Percentiles rank a stretch among this genome's conserved stretches.
These are phyloP conservation scores for Atta colombica DNA, from an alignment of 1,140 invertebrate genomes.

Conservation along the genomic window DNA sequence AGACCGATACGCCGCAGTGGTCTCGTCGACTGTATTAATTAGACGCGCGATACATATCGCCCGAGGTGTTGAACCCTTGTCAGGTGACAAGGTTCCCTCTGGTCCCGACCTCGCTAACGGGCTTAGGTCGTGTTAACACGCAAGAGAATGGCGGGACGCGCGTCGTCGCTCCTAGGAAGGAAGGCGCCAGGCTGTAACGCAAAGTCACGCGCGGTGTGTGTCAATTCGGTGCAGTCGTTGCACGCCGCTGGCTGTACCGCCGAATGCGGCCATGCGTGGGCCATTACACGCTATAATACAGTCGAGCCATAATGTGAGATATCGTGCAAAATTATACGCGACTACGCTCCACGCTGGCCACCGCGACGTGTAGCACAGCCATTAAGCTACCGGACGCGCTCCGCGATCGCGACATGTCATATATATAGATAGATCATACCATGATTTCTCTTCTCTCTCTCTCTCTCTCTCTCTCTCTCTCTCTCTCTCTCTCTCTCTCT, in stretches of 20 bases:
- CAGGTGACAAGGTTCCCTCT: constrained; percentile 1
- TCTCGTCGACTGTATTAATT: constrained; percentile 50
- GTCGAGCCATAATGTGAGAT: constrained; percentile 77
- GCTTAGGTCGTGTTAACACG: constrained; percentile 56
- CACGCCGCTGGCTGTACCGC: constrained; percentile 25
- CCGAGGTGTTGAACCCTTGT: constrained; percentile 53
- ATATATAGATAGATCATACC: constrained; percentile 38
- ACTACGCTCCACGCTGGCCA: constrained; percentile 51
- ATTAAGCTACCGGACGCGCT: constrained; percentile 60
- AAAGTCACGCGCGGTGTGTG: constrained; percentile 47
- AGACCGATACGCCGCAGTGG: not conserved
- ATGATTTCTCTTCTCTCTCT: not conserved
- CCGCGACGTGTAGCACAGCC: constrained; percentile 48
- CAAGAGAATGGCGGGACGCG: constrained; percentile 47
- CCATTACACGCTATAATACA: constrained; percentile 76
- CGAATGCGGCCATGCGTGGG: constrained; percentile 34
- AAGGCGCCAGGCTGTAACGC: constrained; percentile 9
- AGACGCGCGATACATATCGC: constrained; percentile 53
- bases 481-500: not conserved
- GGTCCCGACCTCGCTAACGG: not conserved
- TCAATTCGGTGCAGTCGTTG: constrained; percentile 44
- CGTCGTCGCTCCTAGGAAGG: constrained; percentile 19
- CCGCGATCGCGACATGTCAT: constrained; percentile 34
- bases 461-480: not conserved
- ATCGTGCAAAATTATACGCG: constrained; percentile 79